Evolutionary conservation across 2,797 vertebrate genomes (phyloP), one percentile per base, ranked within the genome.

Genomic region (Enteromius afrohamiltoni): DNA sequence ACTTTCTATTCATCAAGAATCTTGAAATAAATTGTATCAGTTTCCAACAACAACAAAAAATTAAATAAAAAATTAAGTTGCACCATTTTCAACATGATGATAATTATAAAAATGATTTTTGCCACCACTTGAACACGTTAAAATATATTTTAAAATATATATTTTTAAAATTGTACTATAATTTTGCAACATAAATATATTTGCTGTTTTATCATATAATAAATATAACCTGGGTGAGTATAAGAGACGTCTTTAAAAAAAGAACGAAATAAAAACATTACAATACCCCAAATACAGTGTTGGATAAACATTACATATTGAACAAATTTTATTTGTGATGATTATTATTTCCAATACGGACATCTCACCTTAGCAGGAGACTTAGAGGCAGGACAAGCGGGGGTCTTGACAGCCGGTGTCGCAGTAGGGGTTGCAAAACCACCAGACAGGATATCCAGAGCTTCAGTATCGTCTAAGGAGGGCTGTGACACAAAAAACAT

Each of bases 381-480:
- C 40, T 88, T 90, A 10, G 88, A 74, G 4, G 90, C 85, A 60
- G 21, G n/a, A 37, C 45, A 75, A 1, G 86, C 77, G 17, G 89
- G 53, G 62, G 82, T 79, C 51, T 91, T 83, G 73, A 89, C 87
- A 11, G 42, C 74, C 60, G 91, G 87, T 78, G 89, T 89, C 3
- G 79, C 51, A 3, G 89, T 69, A 10, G 90, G 62, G 3, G 42
- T 79, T 58, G 21, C 6, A 55, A 94, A 94, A 84, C 85, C 93
- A 71, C 89, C 92, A 68, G 91, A 89, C 80, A 94, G 85, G 78
- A 94, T 1, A 87, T 93, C 91, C 86, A 94, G 80, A 79, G 93
- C 93, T 0, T 91, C 91, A 17, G 64, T 40, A 0, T 89, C 21
- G 76, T 75, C 89, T 85, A 93, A 64, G 71, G 89, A 87, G 51